A percentile compares a stretch with the other conserved stretches of the same genome.
These are phyloP conservation scores for Belgica antarctica DNA, from an alignment of 2,888 invertebrate species.

Conservation along the genomic window DNA sequence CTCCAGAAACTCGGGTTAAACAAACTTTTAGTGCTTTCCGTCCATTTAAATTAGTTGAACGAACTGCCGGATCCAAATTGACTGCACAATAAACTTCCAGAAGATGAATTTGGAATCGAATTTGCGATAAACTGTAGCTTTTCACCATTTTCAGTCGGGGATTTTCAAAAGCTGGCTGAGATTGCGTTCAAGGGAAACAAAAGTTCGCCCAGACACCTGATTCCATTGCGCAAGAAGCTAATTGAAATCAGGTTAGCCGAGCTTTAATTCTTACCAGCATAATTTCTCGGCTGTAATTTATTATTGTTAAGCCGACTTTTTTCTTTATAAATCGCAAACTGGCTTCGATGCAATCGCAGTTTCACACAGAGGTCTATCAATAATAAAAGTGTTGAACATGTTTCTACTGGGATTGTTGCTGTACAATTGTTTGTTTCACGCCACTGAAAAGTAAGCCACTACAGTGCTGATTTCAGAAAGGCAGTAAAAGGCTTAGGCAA, in stretches of 20 bases:
- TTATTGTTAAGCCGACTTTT: no score
- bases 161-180: no score
- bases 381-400: no score
- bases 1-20: not conserved
- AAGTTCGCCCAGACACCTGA: no score
- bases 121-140: no score
- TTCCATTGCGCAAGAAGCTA: no score
- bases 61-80: not conserved
- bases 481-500: not conserved
- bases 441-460: not conserved
- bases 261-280: no score
- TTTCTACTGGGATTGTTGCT: not conserved
- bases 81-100: not conserved
- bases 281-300: no score
- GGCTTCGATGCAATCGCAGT: not conserved
- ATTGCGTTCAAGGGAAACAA: no score
- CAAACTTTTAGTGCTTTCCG: not conserved
- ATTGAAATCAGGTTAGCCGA: no score
- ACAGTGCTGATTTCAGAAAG: not conserved
- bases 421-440: not conserved
- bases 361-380: not conserved
- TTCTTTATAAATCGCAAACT: not conserved
- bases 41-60: not conserved
- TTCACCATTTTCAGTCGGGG: not conserved
- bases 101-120: not conserved